Percentiles rank a stretch among this genome's conserved stretches.
Evolutionary conservation across 2,888 invertebrate genomes (phyloP).

Genomic region (Aricia artaxerxes): DNA sequence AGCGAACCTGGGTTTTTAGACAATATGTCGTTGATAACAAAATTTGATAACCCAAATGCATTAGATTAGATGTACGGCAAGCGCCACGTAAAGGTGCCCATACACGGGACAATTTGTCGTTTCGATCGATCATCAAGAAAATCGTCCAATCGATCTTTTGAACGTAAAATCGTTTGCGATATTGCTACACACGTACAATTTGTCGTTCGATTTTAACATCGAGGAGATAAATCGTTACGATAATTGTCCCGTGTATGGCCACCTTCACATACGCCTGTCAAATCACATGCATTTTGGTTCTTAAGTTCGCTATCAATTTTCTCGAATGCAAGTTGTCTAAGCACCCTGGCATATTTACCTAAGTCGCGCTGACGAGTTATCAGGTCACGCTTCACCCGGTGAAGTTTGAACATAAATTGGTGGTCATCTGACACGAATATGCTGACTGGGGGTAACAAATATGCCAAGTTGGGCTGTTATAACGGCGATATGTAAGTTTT

Average conservation of each 20-base stretch:
- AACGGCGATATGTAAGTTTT: conserved; percentile 80
- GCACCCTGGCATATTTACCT: conserved; percentile 75
- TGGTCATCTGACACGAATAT: conserved; percentile 80
- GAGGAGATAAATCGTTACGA: too few species aligned
- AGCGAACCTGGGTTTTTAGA: too few species aligned
- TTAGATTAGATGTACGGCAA: background rate
- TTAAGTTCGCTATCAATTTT: background rate
- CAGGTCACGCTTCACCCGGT: conserved; percentile 76
- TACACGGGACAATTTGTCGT: too few species aligned
- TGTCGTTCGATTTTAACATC: too few species aligned
- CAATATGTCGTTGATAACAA: too few species aligned
- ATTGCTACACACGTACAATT: too few species aligned
- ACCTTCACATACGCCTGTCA: too few species aligned
- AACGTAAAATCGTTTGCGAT: too few species aligned
- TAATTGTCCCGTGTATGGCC: too few species aligned
- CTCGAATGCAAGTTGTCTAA: background rate
- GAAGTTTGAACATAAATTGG: conserved; percentile 80
- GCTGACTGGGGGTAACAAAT: conserved; percentile 80
- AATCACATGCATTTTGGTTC: background rate
- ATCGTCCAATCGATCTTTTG: too few species aligned
- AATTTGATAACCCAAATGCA: too few species aligned
- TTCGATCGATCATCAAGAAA: too few species aligned
- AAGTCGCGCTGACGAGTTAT: conserved; percentile 76
- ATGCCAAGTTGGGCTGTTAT: conserved; percentile 80
- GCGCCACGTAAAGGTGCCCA: background rate